Base-by-base conservation (phyloP, 2,797 vertebrate species). In the Mallotus villosus region DNA sequence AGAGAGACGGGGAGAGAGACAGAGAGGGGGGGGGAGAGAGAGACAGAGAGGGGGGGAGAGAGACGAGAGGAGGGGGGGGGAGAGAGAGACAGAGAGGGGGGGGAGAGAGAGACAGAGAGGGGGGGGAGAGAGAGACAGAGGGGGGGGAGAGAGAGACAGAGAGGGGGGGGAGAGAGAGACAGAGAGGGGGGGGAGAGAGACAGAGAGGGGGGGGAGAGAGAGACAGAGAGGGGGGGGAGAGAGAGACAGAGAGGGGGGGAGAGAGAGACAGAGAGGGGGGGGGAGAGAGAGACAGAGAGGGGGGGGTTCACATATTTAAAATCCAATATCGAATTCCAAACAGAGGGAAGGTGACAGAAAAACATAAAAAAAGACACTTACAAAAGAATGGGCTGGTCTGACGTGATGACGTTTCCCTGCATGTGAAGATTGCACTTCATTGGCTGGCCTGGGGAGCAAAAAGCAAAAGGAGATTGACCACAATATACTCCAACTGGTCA, bases 361-460 rank as follows among this genome's bases (percentile, higher is more conserved):
- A 27, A 29, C 60, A 76, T 12, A 22, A 24, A 27, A 24, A 27
- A 1, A 46, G 68, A 58, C n/a, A 90, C 97, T 97, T 89, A 99
- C 97, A 99, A 92, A 67, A 99, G 87, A 91, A 99, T 99, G 78
- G 97, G 96, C 85, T 99, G 97, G 83, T 99, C 97, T 73, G 97
- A 99, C 46, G 97, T 98, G 93, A 99, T 99, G 78, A 99, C 92
- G 73, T 93, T 99, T 76, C 97, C 97, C 76, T 98, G 98, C 90
- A 99, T 94, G 81, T 98, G 96, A 86, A 99, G 96, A 88, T 98
- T 98, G 89, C 97, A 98, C 87, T 98, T 99, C 97, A 99, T 99
- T 14, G 97, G 97, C 57, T 99, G 97, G 63, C 97, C 97, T 99
- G 85, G 24, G 81, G 75, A 72, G 71, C 37, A 72, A 75, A 32